phyloP scores from a whole-genome alignment of 2,797 vertebrate species.

The Rhabdomys pumilio region DNA sequence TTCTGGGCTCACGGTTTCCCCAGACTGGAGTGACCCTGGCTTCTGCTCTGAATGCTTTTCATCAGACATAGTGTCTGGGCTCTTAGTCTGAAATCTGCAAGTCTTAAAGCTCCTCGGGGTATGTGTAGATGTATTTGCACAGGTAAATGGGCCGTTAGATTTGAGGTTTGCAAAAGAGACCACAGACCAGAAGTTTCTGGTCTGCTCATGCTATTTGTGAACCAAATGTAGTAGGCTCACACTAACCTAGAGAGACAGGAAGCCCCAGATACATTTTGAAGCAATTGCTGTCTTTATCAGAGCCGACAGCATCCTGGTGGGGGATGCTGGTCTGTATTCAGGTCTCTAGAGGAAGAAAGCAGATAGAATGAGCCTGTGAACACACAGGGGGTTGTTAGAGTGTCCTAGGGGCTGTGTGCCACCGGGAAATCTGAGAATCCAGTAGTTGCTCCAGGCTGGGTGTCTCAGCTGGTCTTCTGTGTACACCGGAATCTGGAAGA shows the following conservation, averaged over 20 bases:
- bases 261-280: not conserved
- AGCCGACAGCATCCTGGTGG: not conserved
- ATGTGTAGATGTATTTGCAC: not conserved
- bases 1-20: not conserved
- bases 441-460: not conserved
- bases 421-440: not conserved
- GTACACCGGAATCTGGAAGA: not conserved
- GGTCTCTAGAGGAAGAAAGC: not conserved
- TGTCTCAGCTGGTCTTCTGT: not conserved
- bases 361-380: too few species aligned
- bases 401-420: not conserved
- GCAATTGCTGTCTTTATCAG: not conserved
- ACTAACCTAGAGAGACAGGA: not conserved
- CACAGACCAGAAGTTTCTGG: not conserved
- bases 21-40: not conserved
- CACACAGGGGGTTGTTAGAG: not conserved
- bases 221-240: too few species aligned
- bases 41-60: not conserved
- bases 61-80: not conserved
- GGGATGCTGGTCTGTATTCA: not conserved
- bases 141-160: not conserved
- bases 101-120: not conserved
- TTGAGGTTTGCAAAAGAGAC: not conserved
- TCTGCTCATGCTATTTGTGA: not conserved
- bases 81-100: constrained; percentile 10